A percentile compares a stretch with the other conserved stretches of the same genome.
These are phyloP conservation scores for Ditylenchus weischeri DNA, from an alignment of 2,888 invertebrate species.

Conservation along the genomic window DNA sequence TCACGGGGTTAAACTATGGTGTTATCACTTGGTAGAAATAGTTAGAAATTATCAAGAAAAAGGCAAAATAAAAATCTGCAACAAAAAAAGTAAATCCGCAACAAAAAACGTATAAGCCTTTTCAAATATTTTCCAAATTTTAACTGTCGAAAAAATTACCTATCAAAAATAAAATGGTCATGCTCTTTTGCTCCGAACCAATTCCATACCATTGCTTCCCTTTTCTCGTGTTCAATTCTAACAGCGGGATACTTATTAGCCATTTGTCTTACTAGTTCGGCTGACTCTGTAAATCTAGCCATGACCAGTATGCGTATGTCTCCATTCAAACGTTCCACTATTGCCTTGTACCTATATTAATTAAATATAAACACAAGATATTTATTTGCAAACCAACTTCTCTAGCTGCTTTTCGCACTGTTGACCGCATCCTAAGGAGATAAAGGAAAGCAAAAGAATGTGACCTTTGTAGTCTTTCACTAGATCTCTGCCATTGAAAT, in stretches of 20 bases:
- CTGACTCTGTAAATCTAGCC: constrained; percentile 11
- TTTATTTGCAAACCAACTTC: constrained; percentile 5
- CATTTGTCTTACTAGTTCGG: constrained; percentile 5
- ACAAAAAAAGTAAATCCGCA: too few species aligned
- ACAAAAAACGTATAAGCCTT: too few species aligned
- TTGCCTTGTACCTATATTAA: constrained; percentile 13
- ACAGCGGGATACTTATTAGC: constrained; percentile 20
- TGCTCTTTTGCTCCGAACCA: constrained; percentile 25
- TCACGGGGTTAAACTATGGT: too few species aligned
- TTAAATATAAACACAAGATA: not conserved
- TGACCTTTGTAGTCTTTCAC: constrained; percentile 16
- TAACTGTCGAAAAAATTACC: constrained; percentile 9
- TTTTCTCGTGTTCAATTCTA: constrained; percentile 27
- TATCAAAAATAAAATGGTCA: constrained; percentile 22
- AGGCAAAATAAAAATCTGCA: too few species aligned
- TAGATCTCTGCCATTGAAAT: constrained; percentile 20
- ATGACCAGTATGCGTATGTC: constrained; percentile 21
- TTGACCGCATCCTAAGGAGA: constrained; percentile 14
- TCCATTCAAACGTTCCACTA: constrained; percentile 6
- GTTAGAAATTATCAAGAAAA: too few species aligned
- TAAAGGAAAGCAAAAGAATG: constrained; percentile 18
- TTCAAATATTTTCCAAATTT: too few species aligned
- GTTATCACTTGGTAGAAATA: too few species aligned
- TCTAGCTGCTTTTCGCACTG: constrained; percentile 4
- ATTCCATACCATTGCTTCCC: constrained; percentile 26